These are phyloP conservation scores for Cephalopterus ornatus DNA, from an alignment of 2,113 vertebrate genomes.

Conservation along the genomic window DNA sequence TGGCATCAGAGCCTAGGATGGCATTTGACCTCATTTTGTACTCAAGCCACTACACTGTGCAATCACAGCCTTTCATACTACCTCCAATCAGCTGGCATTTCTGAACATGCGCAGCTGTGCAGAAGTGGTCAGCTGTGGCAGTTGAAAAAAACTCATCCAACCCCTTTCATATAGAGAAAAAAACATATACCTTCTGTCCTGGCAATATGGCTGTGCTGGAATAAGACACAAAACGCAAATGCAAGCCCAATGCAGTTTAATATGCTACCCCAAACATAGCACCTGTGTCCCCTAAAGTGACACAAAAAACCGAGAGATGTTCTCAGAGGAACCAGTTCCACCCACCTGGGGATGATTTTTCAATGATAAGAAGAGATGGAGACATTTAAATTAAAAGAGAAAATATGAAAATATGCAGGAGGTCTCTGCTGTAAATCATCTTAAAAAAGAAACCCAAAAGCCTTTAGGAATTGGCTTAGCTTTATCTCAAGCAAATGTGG, in stretches of 20 bases:
- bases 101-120: background rate
- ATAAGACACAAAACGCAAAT: background rate
- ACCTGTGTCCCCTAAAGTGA: background rate
- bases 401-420: background rate
- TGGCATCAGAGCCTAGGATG: background rate
- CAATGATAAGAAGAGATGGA: background rate
- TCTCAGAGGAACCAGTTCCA: background rate
- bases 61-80: background rate
- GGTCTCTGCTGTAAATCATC: background rate
- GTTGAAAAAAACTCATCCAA: background rate
- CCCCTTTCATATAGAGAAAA: background rate
- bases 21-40: background rate
- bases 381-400: background rate
- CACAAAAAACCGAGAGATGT: accelerated
- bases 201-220: background rate
- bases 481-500: background rate
- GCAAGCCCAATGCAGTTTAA: background rate
- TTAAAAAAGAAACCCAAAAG: background rate
- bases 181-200: background rate
- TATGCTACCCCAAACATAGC: background rate
- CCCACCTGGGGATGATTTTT: background rate
- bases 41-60: background rate
- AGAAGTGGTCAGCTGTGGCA: background rate
- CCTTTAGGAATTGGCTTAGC: background rate
- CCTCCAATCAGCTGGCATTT: background rate